Conservation (phyloP, 1,140 invertebrate species). For the Eriocheir sinensis region DNA sequence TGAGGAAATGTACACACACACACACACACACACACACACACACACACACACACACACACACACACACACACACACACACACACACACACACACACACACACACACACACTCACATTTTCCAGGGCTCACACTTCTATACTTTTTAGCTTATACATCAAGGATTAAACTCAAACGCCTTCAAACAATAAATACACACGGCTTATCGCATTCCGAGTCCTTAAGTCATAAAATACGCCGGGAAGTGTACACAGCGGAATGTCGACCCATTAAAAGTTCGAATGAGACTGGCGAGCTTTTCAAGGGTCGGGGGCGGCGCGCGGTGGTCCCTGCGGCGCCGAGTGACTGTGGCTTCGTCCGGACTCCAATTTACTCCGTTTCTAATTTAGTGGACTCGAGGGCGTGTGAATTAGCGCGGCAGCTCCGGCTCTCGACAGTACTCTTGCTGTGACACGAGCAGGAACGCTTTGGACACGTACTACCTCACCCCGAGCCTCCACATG, state of each 20-base stretch:
- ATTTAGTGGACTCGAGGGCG: neutral
- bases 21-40: too few species aligned
- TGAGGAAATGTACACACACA: too few species aligned
- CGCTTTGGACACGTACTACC: too few species aligned
- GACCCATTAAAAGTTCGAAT: neutral
- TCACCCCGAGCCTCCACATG: too few species aligned
- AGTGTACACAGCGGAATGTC: conserved; percentile 3
- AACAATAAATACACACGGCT: too few species aligned
- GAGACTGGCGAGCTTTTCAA: neutral
- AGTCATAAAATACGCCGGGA: neutral
- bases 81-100: too few species aligned
- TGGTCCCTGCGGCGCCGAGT: neutral
- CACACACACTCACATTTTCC: too few species aligned
- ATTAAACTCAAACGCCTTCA: too few species aligned
- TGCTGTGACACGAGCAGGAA: neutral
- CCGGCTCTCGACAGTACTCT: neutral
- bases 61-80: too few species aligned
- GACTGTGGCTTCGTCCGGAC: neutral
- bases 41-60: too few species aligned
- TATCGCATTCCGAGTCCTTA: neutral
- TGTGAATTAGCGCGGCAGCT: conserved; percentile 7
- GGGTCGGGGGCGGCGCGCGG: neutral
- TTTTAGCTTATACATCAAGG: neutral
- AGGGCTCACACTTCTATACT: too few species aligned
- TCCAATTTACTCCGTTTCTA: neutral